Evolutionary conservation across 37 sponge, comb jelly and placozoan species (phyloP).

Genomic region (Spongilla lacustris): DNA sequence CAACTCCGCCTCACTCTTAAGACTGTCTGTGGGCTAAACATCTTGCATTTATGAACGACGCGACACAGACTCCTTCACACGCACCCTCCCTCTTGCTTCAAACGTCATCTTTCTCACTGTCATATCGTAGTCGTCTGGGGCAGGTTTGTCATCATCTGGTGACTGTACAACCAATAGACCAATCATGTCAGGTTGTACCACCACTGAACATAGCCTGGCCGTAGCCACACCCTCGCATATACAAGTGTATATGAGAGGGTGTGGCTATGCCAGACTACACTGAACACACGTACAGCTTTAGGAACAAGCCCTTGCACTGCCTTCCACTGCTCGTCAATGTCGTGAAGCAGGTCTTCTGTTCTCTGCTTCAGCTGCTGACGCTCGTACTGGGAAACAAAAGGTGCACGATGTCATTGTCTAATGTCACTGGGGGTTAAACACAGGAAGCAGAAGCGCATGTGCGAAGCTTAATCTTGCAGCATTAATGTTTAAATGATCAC

Average conservation of each 20-base stretch:
- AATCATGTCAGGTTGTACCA: neutral
- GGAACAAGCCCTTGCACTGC: conserved; percentile 32
- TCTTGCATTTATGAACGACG: neutral
- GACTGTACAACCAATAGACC: neutral
- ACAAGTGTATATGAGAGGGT: too few species aligned
- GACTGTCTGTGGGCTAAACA: conserved; percentile 62
- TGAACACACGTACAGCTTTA: conserved; percentile 9
- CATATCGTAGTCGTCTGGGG: conserved; percentile 72
- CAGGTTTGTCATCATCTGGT: neutral
- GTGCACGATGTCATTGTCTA: neutral
- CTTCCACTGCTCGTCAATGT: conserved; percentile 70
- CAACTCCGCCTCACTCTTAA: conserved; percentile 84
- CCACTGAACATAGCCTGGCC: too few species aligned
- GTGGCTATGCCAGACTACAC: too few species aligned
- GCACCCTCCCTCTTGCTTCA: conserved; percentile 63
- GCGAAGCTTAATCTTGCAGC: too few species aligned
- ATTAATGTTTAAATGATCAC: too few species aligned
- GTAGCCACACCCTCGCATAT: too few species aligned
- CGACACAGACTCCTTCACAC: neutral
- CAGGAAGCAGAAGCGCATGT: too few species aligned
- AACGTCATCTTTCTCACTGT: conserved; percentile 72
- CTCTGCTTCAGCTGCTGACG: conserved; percentile 51
- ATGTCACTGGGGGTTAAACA: neutral
- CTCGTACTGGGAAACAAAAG: conserved; percentile 49
- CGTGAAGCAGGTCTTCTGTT: conserved; percentile 57